Conservation (phyloP, 2,113 vertebrate genomes). For the Cavia porcellus region DNA sequence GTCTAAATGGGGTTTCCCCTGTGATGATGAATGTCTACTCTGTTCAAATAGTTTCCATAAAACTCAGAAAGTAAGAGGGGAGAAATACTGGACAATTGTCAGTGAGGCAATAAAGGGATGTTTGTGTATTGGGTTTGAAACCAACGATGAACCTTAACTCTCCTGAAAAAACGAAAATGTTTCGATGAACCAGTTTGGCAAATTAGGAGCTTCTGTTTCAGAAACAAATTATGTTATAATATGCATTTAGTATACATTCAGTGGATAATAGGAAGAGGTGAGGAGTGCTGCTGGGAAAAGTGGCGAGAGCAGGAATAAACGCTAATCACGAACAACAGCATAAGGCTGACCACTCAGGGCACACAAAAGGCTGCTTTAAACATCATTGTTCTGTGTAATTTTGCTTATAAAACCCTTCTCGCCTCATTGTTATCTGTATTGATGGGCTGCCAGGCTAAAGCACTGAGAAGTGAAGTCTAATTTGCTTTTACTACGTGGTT, state of each 20-base stretch:
- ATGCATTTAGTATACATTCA: slow-evolving; percentile 46
- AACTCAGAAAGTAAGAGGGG: slow-evolving; percentile 80
- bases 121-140: slow-evolving; percentile 72
- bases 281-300: slow-evolving; percentile 61
- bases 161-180: slow-evolving; percentile 65
- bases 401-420: slow-evolving; percentile 52
- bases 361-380: slow-evolving; percentile 36
- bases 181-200: slow-evolving; percentile 45
- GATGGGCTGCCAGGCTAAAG: background rate
- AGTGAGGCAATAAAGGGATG: slow-evolving; percentile 69
- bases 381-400: slow-evolving; percentile 40
- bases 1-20: slow-evolving; percentile 85
- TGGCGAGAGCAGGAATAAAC: background rate
- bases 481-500: background rate
- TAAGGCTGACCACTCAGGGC: slow-evolving; percentile 43
- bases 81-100: slow-evolving; percentile 77
- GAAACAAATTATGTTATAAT: slow-evolving; percentile 57
- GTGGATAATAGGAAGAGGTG: slow-evolving; percentile 53
- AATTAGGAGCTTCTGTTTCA: slow-evolving; percentile 64
- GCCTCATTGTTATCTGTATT: background rate
- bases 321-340: slow-evolving; percentile 64
- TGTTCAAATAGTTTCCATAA: slow-evolving; percentile 82
- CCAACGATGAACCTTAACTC: slow-evolving; percentile 65
- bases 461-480: background rate
- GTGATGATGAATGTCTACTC: slow-evolving; percentile 82